phyloP scores from a whole-genome alignment of 2,888 invertebrate genomes.

The Cheilosia soror region DNA sequence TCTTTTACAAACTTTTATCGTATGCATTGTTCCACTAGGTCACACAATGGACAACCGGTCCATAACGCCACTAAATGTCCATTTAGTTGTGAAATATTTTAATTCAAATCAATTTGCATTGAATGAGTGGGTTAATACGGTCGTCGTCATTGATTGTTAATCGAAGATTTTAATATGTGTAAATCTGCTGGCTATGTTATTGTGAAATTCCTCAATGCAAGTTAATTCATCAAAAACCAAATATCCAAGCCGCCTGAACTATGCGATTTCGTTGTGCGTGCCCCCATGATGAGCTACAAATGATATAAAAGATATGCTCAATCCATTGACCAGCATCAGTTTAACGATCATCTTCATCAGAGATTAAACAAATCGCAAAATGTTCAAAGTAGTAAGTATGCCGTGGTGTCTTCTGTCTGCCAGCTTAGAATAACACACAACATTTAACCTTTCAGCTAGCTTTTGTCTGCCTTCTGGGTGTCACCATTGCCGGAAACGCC shows the following conservation, averaged over 20 bases:
- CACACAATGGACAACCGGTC: slow-evolving; percentile 12
- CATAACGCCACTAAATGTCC: neutral
- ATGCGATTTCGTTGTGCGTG: neutral
- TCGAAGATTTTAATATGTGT: slow-evolving; percentile 9
- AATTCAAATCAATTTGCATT: slow-evolving; percentile 32
- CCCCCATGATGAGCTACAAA: neutral
- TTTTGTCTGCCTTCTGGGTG: slow-evolving; percentile 33
- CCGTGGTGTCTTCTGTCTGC: neutral
- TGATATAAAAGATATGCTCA: slow-evolving; percentile 65
- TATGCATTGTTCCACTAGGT: slow-evolving; percentile 10
- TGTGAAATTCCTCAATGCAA: slow-evolving; percentile 22
- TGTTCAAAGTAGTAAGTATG: slow-evolving; percentile 66
- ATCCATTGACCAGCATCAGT: slow-evolving; percentile 53
- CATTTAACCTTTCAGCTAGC: slow-evolving; percentile 27
- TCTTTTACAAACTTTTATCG: neutral
- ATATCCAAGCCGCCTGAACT: neutral
- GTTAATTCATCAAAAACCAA: slow-evolving; percentile 10
- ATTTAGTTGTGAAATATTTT: slow-evolving; percentile 26
- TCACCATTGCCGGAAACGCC: neutral
- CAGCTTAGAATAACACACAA: neutral
- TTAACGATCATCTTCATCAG: slow-evolving; percentile 56
- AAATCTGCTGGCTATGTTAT: slow-evolving; percentile 14
- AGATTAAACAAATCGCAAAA: slow-evolving; percentile 52
- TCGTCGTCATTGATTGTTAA: slow-evolving; percentile 8
- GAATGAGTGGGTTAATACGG: slow-evolving; percentile 18